Percentiles rank a stretch among this genome's conserved stretches.
Conservation (phyloP, 2,113 vertebrate species). For the Sinocyclocheilus rhinocerous region DNA sequence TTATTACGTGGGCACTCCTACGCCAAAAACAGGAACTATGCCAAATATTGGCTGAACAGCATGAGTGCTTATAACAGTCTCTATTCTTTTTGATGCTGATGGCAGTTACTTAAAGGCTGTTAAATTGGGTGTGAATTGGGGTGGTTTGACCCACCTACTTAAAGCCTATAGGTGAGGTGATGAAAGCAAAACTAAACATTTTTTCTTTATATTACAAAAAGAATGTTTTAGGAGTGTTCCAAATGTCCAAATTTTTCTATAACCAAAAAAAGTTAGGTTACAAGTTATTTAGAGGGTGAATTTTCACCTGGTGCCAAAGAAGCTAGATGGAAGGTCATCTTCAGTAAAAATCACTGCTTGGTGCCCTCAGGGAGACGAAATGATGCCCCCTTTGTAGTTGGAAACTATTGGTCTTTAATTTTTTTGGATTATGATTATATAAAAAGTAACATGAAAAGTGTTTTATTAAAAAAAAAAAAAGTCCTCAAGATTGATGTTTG, state of each 20-base stretch:
- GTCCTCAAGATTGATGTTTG: not conserved
- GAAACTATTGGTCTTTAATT: not conserved
- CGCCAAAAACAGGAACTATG: slow-evolving; percentile 16
- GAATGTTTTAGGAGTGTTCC: too few relatives aligned
- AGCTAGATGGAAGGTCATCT: not conserved
- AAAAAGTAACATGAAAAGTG: not conserved
- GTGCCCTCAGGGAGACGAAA: not conserved
- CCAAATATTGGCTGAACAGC: not conserved
- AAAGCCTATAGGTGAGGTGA: not conserved
- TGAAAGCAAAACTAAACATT: too few relatives aligned
- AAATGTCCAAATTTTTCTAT: not conserved
- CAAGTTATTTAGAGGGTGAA: not conserved
- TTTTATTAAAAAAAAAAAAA: too few relatives aligned
- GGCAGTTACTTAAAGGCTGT: not conserved
- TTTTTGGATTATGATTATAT: not conserved
- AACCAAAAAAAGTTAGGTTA: not conserved
- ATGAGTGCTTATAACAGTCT: not conserved
- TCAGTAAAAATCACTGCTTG: not conserved
- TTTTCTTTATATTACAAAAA: too few relatives aligned
- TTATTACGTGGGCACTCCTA: slow-evolving; percentile 25
- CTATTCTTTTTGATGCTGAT: not conserved
- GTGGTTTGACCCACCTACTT: not conserved
- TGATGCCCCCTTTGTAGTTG: not conserved
- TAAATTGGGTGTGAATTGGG: not conserved
- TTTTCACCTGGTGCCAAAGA: not conserved